Percentiles rank a stretch among this genome's conserved stretches.
These are phyloP conservation scores for Phalangium opilio DNA, from an alignment of 2,888 invertebrate genomes.

Conservation along the genomic window DNA sequence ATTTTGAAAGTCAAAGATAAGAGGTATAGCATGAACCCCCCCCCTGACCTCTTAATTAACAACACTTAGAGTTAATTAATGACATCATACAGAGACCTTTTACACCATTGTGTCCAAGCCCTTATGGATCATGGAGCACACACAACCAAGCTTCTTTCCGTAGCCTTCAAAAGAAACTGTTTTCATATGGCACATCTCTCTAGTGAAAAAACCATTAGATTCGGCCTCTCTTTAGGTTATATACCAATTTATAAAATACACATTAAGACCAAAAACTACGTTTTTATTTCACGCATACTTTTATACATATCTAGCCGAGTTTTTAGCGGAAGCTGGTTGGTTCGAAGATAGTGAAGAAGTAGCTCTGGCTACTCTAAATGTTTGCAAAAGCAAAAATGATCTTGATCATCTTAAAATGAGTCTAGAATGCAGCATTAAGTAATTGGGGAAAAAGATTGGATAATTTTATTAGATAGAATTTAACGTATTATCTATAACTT, in stretches of 20 bases:
- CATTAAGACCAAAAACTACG: no score
- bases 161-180: slow-evolving; percentile 25
- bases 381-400: slow-evolving; percentile 37
- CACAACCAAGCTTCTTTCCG: slow-evolving; percentile 36
- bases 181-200: slow-evolving; percentile 5
- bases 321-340: slow-evolving; percentile 80
- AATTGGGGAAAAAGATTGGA: slow-evolving; percentile 22
- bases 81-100: slow-evolving; percentile 33
- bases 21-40: no score
- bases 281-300: slow-evolving; percentile 28
- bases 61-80: background rate
- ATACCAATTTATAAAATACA: slow-evolving; percentile 1
- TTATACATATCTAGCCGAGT: no score
- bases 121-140: slow-evolving; percentile 48
- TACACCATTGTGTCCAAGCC: slow-evolving; percentile 52
- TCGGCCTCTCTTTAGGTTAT: slow-evolving; percentile 30
- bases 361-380: slow-evolving; percentile 47
- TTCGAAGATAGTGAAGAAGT: slow-evolving; percentile 59
- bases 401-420: slow-evolving; percentile 45
- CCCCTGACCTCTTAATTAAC: no score
- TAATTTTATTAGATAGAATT: background rate
- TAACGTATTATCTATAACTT: background rate
- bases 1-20: slow-evolving; percentile 52
- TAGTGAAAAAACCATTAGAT: slow-evolving; percentile 23
- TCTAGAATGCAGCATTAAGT: slow-evolving; percentile 76